Percentiles rank a stretch among this genome's conserved stretches.
These are phyloP conservation scores for Oscheius sp. DNA, from an alignment of 1,140 invertebrate species.

Conservation along the genomic window DNA sequence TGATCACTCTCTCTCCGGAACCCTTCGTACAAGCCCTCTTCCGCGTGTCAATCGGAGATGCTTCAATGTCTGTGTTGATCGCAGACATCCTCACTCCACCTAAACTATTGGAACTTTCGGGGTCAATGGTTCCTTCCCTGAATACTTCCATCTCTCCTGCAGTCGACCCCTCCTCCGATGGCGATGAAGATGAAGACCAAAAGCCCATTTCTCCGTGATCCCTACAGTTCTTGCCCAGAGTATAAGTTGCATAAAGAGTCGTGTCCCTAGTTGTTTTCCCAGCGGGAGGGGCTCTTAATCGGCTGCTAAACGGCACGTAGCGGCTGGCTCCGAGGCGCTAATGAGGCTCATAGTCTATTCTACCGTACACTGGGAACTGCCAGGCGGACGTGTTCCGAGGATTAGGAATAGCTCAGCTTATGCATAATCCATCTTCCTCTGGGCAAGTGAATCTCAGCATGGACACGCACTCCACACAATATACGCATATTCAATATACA, in stretches of 20 bases:
- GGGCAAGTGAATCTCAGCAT: too few relatives aligned
- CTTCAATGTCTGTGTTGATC: conserved; percentile 16
- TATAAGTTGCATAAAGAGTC: background rate
- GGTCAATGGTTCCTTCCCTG: conserved; percentile 1
- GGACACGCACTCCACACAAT: too few relatives aligned
- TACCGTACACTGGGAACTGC: too few relatives aligned
- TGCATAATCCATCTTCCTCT: too few relatives aligned
- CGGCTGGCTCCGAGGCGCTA: background rate
- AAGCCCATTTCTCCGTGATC: background rate
- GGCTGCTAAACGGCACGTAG: too few relatives aligned
- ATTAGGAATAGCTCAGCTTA: too few relatives aligned
- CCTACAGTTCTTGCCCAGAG: background rate
- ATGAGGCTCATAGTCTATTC: too few relatives aligned
- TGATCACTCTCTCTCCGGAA: background rate
- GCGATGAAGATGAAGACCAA: background rate
- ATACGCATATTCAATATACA: too few relatives aligned
- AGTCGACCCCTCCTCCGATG: background rate
- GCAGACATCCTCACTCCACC: conserved; percentile 20
- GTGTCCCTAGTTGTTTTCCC: background rate
- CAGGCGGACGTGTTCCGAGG: too few relatives aligned
- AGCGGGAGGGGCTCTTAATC: background rate
- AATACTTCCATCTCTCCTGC: background rate
- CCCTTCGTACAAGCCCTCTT: conserved; percentile 13
- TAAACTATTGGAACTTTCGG: background rate
- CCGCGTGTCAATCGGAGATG: conserved; percentile 17